These are phyloP conservation scores for Erebia ligea DNA, from an alignment of 2,888 invertebrate genomes.

Conservation along the genomic window DNA sequence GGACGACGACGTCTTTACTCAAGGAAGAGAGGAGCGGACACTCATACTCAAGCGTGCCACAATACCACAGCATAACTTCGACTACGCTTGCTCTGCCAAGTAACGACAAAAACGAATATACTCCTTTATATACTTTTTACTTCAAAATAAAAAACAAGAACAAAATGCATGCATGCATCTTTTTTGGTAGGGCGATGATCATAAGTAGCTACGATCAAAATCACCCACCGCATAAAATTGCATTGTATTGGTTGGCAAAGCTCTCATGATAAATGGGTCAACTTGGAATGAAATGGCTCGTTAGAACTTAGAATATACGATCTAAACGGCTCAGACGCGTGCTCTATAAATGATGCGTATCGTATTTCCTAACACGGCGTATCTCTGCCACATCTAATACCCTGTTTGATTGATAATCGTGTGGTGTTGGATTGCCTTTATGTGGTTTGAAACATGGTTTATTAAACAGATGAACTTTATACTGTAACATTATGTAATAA, in stretches of 20 bases:
- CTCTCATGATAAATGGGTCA: conserved; percentile 16
- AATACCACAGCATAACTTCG: too few relatives aligned
- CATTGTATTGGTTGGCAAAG: neutral
- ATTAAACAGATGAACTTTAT: neutral
- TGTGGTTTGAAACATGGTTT: neutral
- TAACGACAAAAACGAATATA: too few relatives aligned
- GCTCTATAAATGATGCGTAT: conserved; percentile 28
- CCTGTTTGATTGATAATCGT: conserved; percentile 19
- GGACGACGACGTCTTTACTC: too few relatives aligned
- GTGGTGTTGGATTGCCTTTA: conserved; percentile 2
- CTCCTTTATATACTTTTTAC: too few relatives aligned
- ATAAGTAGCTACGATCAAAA: neutral
- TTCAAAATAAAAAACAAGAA: too few relatives aligned
- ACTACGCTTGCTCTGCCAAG: too few relatives aligned
- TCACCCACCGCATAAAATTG: neutral
- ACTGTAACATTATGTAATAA: too few relatives aligned
- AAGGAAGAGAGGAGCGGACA: too few relatives aligned
- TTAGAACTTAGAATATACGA: conserved; percentile 13
- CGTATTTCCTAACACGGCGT: conserved; percentile 20
- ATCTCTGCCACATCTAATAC: conserved; percentile 19
- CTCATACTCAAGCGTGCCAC: too few relatives aligned
- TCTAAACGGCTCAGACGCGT: conserved; percentile 30
- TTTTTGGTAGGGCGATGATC: too few relatives aligned
- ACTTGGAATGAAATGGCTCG: conserved; percentile 8
- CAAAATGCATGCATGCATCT: too few relatives aligned